Percentiles rank a stretch among this genome's conserved stretches.
phyloP scores from a whole-genome alignment of 2,797 vertebrate genomes.

The Gouania willdenowi region DNA sequence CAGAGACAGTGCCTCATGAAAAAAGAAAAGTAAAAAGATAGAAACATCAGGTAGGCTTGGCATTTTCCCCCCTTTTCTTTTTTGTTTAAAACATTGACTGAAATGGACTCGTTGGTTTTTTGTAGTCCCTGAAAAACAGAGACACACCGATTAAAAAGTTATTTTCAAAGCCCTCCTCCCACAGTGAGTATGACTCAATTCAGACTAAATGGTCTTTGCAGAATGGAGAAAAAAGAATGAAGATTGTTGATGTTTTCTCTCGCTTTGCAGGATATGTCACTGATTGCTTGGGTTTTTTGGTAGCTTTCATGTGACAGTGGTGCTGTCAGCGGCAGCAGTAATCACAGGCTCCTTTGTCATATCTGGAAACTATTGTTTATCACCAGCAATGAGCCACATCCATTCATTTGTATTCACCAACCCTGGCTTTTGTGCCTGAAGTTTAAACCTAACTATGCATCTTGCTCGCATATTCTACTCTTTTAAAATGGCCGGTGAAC shows the following conservation, averaged over 20 bases:
- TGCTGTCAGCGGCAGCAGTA: constrained; percentile 37
- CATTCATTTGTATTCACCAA: constrained; percentile 41
- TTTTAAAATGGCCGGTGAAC: too few species aligned
- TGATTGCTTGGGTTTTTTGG: constrained; percentile 38
- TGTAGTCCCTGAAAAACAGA: constrained; percentile 58
- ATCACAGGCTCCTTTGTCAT: constrained; percentile 49
- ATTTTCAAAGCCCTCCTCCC: constrained; percentile 68
- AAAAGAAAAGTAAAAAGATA: constrained; percentile 65
- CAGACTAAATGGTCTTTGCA: constrained; percentile 53
- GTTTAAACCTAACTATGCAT: too few species aligned
- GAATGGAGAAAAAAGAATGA: constrained; percentile 40
- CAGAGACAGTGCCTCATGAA: constrained; percentile 80
- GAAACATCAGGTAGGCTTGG: constrained; percentile 78
- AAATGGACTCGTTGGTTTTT: constrained; percentile 85
- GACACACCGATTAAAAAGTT: constrained; percentile 77
- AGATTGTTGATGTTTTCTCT: constrained; percentile 18
- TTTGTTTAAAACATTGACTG: constrained; percentile 80
- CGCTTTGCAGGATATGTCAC: constrained; percentile 44
- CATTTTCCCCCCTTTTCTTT: constrained; percentile 78
- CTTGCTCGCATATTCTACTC: too few species aligned
- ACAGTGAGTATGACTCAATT: constrained; percentile 54
- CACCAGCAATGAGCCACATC: constrained; percentile 23
- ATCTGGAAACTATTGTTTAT: constrained; percentile 33
- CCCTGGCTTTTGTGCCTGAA: constrained; percentile 28
- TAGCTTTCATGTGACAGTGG: constrained; percentile 59